A percentile compares a stretch with the other conserved stretches of the same genome.
phyloP scores from a whole-genome alignment of 2,888 invertebrate genomes.

The Trisateles emortualis region DNA sequence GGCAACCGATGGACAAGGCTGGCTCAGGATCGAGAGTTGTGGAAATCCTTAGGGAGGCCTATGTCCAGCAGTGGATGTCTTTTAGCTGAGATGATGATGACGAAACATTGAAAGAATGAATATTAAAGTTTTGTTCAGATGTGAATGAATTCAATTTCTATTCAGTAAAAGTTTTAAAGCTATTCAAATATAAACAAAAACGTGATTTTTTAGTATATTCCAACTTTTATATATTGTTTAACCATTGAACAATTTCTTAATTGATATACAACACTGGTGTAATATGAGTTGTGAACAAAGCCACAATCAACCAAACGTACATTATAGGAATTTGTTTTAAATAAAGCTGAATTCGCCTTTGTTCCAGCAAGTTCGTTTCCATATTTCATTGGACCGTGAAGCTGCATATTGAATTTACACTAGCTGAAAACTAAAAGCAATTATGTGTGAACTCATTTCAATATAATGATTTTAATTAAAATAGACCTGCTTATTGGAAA shows the following conservation, averaged over 20 bases:
- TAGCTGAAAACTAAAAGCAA: slow-evolving; percentile 49
- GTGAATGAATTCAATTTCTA: too few species aligned
- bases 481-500: slow-evolving; percentile 46
- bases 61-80: too few species aligned
- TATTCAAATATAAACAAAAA: not conserved
- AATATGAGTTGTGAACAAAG: slow-evolving; percentile 37
- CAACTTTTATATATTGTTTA: not conserved
- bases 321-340: slow-evolving; percentile 47
- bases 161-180: too few species aligned
- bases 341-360: slow-evolving; percentile 43
- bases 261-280: slow-evolving; percentile 39
- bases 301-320: slow-evolving; percentile 42
- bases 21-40: too few species aligned
- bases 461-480: slow-evolving; percentile 60
- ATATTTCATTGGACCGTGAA: slow-evolving; percentile 51
- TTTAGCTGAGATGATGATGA: too few species aligned
- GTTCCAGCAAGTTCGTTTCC: slow-evolving; percentile 41
- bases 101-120: too few species aligned
- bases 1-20: too few species aligned
- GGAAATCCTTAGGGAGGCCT: too few species aligned
- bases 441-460: slow-evolving; percentile 53
- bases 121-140: too few species aligned
- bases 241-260: slow-evolving; percentile 12
- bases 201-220: not conserved
- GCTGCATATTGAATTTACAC: slow-evolving; percentile 53